These are phyloP conservation scores for Listronotus bonariensis DNA, from an alignment of 1,140 invertebrate species.

Conservation along the genomic window DNA sequence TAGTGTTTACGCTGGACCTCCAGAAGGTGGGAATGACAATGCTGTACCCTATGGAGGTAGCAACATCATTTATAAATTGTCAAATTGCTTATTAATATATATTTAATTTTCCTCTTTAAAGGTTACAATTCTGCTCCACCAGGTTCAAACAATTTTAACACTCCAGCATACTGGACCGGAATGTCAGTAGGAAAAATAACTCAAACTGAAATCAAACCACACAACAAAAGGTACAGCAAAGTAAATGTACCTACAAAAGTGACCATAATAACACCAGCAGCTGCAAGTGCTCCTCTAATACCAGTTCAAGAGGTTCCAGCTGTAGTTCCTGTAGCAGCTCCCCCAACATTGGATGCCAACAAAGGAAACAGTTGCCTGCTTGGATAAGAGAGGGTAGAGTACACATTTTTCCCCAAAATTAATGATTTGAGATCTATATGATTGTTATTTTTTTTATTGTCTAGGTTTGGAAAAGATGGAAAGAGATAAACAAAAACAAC, in stretches of 20 bases:
- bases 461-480: conserved; percentile 94
- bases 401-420: neutral
- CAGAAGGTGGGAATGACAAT: conserved; percentile 46
- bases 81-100: too few species aligned
- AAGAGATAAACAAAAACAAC: conserved; percentile 86
- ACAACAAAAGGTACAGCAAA: conserved; percentile 53
- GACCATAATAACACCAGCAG: conserved; percentile 30
- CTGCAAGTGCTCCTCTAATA: conserved; percentile 2
- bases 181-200: conserved; percentile 29
- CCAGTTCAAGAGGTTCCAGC: conserved; percentile 47
- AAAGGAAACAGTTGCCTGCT: conserved; percentile 87
- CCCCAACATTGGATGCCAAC: conserved; percentile 75
- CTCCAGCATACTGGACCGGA: conserved; percentile 42
- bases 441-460: conserved; percentile 3
- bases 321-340: conserved; percentile 35
- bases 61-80: too few species aligned
- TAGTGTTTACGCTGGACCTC: conserved; percentile 55
- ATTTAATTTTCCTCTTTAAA: too few species aligned
- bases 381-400: conserved; percentile 87
- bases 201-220: conserved; percentile 47
- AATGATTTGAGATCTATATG: too few species aligned
- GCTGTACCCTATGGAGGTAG: conserved; percentile 42
- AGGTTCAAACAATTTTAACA: conserved; percentile 29
- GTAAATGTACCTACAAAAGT: conserved; percentile 48
- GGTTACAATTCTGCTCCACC: conserved; percentile 12